Evolutionary conservation across 1,140 invertebrate species (phyloP), one percentile per base, ranked within the genome.

Genomic region (Drosophila suzukii): DNA sequence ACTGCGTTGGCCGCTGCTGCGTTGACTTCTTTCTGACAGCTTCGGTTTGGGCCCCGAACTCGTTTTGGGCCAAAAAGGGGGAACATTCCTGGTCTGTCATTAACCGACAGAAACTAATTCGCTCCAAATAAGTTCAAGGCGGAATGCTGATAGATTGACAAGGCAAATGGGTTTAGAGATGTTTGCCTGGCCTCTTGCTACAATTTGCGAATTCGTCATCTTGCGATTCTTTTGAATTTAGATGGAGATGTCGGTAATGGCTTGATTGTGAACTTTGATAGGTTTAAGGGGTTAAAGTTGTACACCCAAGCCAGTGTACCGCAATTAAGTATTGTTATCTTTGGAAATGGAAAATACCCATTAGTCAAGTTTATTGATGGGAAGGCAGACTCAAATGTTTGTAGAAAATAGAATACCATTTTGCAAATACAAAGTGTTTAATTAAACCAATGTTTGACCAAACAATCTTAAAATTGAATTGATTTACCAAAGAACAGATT

Each of bases 121-220:
- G 65, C 38, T 71, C 68, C 66, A 71, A 72, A 72, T 72, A 72
- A 72, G 68, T 72, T 72, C 66, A 72, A 71, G 68, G 68, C 62
- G 65, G 54, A 72, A 71, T 58, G 68, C 53, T 72, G 66, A 72
- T 58, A 36, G 51, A 71, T 72, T 72, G 68, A 58, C 65, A 71
- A 58, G 56, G 66, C 68, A 7, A 47, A 50, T 66, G 61, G 61
- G 60, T 53, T 53, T 5, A 2, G 11, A 27, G 59, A 65, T 70
- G 66, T 56, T 70, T 68, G 47, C 15, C 51, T 17, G 17, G 4
- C 39, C 47, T 67, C n/a, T 66, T 12, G 13, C 51, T 7, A 38
- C 27, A 49, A 36, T 32, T 70, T 17, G 50, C 51, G 30, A 70
- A 49, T 71, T 34, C 54, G 67, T 70, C 63, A 70, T 27, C 27